Evolutionary conservation across 2,797 vertebrate genomes (phyloP), one percentile per base, ranked within the genome.

Genomic region (Glossophaga mutica): DNA sequence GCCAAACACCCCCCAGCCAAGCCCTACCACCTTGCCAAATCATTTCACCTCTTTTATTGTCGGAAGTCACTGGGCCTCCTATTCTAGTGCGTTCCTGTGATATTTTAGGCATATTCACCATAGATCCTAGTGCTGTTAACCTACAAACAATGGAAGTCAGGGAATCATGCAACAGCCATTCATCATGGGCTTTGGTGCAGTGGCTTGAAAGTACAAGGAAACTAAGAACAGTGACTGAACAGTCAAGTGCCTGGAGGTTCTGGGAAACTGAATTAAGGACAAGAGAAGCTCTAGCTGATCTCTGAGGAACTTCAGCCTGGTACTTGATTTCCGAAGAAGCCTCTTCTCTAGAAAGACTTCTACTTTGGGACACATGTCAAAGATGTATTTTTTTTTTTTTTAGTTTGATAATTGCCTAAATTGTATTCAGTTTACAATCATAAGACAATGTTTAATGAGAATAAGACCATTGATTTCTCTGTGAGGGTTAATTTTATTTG

Each of bases 71-170:
- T 62, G 71, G 55, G 48, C 91, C 77, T 59, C 39, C 42, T 90
- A 4, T 32, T 79, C 52, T 46, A 93, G 68, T 91, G 87, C 44
- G 94, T 94, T 87, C 94, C 44, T 90, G 14, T 81, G 94, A 96
- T 89, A 74, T 96, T 92, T 97, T 97, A 96, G 91, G 91, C 94
- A 94, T 83, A 92, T 97, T 96, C 96, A 87, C 96, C 81, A 55
- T 96, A 97, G 97, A 97, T 96, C 93, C 87, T 59, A 71, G 68
- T 86, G 92, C 91, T 97, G 90, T 97, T 98, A 98, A 96, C 97
- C 94, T 83, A 87, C 10, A 73, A 97, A 97, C 97, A 82, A 96
- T 48, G 94, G 96, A 96, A 98, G 97, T 96, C 95, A 96, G 90
- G 91, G 55, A 97, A 94, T 96, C 97, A 90, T 4, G 68, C 86